Base-by-base conservation (phyloP, 2,888 invertebrate genomes). In the Hoplodrina ambigua region DNA sequence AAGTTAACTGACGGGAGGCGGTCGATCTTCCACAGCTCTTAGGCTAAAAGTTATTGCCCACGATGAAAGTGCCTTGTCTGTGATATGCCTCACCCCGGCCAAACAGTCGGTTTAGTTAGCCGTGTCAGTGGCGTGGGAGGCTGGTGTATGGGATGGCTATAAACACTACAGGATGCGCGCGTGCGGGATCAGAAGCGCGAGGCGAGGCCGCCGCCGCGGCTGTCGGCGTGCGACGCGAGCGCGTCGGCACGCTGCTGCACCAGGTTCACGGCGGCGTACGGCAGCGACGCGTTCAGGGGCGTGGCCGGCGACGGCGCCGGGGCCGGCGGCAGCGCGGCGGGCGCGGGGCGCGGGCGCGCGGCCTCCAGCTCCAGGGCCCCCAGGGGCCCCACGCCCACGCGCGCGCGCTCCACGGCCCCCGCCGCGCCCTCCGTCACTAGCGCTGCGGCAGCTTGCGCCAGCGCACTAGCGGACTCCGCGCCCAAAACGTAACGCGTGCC, bases 191-290 rank as follows among this genome's bases (percentile, higher is more conserved):
- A 96, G 90, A 97, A 97, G 85, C 97, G 95, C 68, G 97, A 97
- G 57, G 97, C 96, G 80, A 97, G 94, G 1, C 97, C 98, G 19
- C 97, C 97, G 72, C 97, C 97, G 88, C 98, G 96, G 84, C 97
- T 97, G 91, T 98, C 98, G 6, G 97, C 97, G 91, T 97, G 97
- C 72, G 97, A 97, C 75, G 95, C 94, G 74, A 97, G 94, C 69
- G 93, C 94, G 91, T 97, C 97, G 70, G 94, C 96, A 33, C 92
- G 87, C 93, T 97, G 97, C 85, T 96, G 96, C 70, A 98, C 96
- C 67, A 97, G 94, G 94, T 98, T 98, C 69, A 97, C 96, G 78
- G 97, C 97, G 66, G 95, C 92, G 85, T 96, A 96, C 0, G 96
- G 97, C 80, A 77, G 72, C 53, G 89, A 73, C 15, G 85, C 82